A percentile compares a stretch with the other conserved stretches of the same genome.
Conservation (phyloP, 2,797 vertebrate genomes). For the Peromyscus eremicus region DNA sequence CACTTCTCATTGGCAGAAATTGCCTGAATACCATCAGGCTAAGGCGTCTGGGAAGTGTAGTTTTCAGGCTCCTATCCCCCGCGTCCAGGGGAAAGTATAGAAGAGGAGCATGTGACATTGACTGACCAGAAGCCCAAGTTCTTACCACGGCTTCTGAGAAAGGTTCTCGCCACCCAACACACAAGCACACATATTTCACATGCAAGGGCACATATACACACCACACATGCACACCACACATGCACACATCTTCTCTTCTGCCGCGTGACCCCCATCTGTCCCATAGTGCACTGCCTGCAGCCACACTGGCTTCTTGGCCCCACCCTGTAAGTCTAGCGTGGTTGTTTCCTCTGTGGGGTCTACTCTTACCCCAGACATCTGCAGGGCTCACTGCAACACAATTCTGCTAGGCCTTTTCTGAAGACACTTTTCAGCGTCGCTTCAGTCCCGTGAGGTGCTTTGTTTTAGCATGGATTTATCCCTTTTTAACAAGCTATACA, state of each 20-base stretch:
- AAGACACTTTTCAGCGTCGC: neutral
- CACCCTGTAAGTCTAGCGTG: neutral
- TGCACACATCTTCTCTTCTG: neutral
- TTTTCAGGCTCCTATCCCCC: neutral
- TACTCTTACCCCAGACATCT: neutral
- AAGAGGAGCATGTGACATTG: neutral
- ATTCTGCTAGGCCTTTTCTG: neutral
- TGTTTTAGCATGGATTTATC: neutral
- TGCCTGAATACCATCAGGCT: neutral
- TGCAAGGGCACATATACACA: neutral
- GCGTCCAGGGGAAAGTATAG: neutral
- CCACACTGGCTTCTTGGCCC: neutral
- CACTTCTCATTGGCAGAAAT: neutral
- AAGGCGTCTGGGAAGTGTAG: conserved; percentile 39
- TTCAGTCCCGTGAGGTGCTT: neutral
- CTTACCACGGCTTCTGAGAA: neutral
- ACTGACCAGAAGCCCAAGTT: neutral
- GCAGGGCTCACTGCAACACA: neutral
- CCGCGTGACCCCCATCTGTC: neutral
- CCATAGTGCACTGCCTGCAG: neutral
- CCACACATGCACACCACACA: no score
- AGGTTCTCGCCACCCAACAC: fast-evolving
- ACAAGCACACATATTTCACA: neutral
- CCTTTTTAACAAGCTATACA: neutral
- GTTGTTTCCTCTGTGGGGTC: neutral